phyloP scores from a whole-genome alignment of 2,797 vertebrate genomes.

The Todus mexicanus region DNA sequence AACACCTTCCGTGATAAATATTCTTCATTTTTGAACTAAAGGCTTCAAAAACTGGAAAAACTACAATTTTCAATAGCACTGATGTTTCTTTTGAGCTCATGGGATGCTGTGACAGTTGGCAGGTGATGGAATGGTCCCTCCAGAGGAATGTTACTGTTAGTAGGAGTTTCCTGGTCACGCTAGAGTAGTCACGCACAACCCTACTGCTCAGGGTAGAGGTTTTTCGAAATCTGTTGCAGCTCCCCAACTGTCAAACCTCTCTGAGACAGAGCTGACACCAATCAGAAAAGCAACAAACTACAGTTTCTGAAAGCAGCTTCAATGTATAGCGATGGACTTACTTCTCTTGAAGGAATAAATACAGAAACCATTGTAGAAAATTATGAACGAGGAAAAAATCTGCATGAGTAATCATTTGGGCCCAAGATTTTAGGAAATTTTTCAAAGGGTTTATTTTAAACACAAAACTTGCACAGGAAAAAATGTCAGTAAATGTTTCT shows the following conservation, averaged over 20 bases:
- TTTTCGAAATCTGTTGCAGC: neutral
- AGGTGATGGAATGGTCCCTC: neutral
- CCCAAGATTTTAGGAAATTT: neutral
- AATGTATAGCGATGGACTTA: neutral
- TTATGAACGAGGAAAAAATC: neutral
- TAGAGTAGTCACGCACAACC: neutral
- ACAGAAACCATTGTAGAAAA: neutral
- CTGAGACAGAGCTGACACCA: neutral
- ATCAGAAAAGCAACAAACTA: neutral
- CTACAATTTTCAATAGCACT: neutral
- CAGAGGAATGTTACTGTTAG: neutral
- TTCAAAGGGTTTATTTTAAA: neutral
- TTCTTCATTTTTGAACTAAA: neutral
- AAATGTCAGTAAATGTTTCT: neutral
- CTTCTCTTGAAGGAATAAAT: neutral
- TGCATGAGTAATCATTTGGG: neutral
- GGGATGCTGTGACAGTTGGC: neutral
- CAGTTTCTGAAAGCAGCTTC: neutral
- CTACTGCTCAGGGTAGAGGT: neutral
- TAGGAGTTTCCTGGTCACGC: neutral
- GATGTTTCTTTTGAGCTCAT: neutral
- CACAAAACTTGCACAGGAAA: neutral
- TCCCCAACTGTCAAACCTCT: neutral
- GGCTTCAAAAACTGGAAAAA: neutral
- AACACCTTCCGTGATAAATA: neutral